phyloP scores from a whole-genome alignment of 1,140 invertebrate species.

The Aradophagus sp. region DNA sequence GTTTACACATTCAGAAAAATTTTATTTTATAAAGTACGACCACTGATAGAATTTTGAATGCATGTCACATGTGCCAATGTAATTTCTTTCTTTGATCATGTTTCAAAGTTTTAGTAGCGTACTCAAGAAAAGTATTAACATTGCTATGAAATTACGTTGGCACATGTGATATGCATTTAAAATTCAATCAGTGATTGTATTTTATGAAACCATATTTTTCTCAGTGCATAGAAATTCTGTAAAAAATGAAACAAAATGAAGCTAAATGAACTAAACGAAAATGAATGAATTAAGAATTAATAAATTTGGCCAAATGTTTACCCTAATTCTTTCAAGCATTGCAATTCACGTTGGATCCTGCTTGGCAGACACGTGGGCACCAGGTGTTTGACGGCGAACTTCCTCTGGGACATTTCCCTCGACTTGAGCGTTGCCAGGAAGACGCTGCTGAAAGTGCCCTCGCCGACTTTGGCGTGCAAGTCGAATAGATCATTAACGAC shows the following conservation, averaged over 20 bases:
- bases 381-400: constrained; percentile 88
- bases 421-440: constrained; percentile 82
- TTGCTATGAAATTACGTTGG: too few relatives aligned
- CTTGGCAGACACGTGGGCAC: constrained; percentile 87
- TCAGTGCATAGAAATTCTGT: not conserved
- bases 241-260: not conserved
- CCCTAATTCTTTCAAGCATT: constrained; percentile 88
- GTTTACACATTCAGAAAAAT: too few relatives aligned
- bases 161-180: too few relatives aligned
- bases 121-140: too few relatives aligned
- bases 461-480: constrained; percentile 82
- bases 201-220: too few relatives aligned
- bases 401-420: constrained; percentile 74
- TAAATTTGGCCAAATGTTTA: constrained; percentile 58
- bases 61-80: too few relatives aligned
- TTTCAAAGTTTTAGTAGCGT: too few relatives aligned
- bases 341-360: constrained; percentile 84
- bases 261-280: constrained; percentile 13
- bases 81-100: too few relatives aligned
- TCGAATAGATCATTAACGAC: constrained; percentile 80
- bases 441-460: constrained; percentile 89
- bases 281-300: not conserved
- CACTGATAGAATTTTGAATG: too few relatives aligned
- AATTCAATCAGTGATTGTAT: too few relatives aligned
- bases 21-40: too few relatives aligned